Conservation (phyloP, 92 coral and sea anemone species). For the Palythoa grandis region DNA sequence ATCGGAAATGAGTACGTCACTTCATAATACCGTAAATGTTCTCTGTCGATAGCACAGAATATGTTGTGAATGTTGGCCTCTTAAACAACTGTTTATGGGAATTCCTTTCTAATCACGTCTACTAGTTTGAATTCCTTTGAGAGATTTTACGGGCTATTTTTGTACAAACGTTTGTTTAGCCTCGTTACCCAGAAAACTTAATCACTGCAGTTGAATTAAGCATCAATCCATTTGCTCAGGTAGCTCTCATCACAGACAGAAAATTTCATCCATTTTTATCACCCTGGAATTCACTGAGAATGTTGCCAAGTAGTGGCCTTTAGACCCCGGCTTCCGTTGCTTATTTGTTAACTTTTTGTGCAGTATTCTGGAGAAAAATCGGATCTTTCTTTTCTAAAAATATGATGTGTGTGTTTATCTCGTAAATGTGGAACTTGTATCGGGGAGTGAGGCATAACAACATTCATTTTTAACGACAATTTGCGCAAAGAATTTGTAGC, state of each 20-base stretch:
- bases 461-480: slow-evolving; percentile 80
- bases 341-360: slow-evolving; percentile 8
- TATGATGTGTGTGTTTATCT: slow-evolving; percentile 8
- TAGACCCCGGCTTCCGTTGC: slow-evolving; percentile 40
- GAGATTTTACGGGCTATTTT: slow-evolving; percentile 29
- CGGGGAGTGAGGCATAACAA: slow-evolving; percentile 52
- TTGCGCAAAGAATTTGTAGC: slow-evolving; percentile 21
- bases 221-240: slow-evolving; percentile 4
- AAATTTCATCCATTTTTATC: slow-evolving; percentile 23
- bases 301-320: slow-evolving; percentile 33
- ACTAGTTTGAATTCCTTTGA: slow-evolving; percentile 33
- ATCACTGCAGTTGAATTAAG: slow-evolving; percentile 12
- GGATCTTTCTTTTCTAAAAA: neutral
- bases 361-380: slow-evolving; percentile 26
- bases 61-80: slow-evolving; percentile 34
- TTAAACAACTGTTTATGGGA: slow-evolving; percentile 39
- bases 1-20: slow-evolving; percentile 43
- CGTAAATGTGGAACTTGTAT: slow-evolving; percentile 4
- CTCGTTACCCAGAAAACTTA: neutral
- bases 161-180: slow-evolving; percentile 14
- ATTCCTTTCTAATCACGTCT: slow-evolving; percentile 42
- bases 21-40: slow-evolving; percentile 37
- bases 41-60: slow-evolving; percentile 32
- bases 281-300: slow-evolving; percentile 44
- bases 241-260: slow-evolving; percentile 13